Percentiles rank a stretch among this genome's conserved stretches.
phyloP scores from a whole-genome alignment of 2,113 vertebrate species.

The Engraulis encrasicolus region DNA sequence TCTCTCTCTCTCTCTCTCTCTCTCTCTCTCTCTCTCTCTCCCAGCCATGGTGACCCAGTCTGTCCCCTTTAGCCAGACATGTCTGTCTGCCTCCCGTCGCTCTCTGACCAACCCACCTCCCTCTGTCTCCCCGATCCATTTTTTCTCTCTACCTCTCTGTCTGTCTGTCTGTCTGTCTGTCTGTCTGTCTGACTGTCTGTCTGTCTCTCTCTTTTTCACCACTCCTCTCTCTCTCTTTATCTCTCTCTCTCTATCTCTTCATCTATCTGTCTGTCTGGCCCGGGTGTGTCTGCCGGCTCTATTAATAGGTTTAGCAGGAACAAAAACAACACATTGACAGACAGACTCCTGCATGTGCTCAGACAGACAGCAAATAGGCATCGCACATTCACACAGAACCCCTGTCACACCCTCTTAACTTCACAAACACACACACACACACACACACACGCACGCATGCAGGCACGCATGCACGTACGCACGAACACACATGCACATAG shows the following conservation, averaged over 20 bases:
- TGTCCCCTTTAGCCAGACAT: no score
- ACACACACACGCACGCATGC: neutral
- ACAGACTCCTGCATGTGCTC: neutral
- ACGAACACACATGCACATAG: neutral
- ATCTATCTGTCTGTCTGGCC: neutral
- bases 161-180: neutral
- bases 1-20: no score
- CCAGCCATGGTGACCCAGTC: no score
- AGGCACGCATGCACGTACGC: neutral
- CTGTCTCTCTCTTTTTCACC: neutral
- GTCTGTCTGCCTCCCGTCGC: no score
- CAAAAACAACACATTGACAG: slow-evolving; percentile 11
- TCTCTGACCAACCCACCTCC: no score
- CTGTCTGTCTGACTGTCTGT: neutral
- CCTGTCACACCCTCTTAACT: neutral
- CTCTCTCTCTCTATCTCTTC: neutral
- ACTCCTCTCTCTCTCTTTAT: neutral
- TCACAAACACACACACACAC: no score
- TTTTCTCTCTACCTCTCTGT: no score
- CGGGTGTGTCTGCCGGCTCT: neutral
- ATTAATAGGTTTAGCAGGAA: neutral
- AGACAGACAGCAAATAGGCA: neutral
- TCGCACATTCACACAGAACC: neutral
- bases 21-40: no score
- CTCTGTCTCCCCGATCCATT: no score